Base-by-base conservation (phyloP, 1,140 invertebrate species). In the Drosophila sulfurigaster region DNA sequence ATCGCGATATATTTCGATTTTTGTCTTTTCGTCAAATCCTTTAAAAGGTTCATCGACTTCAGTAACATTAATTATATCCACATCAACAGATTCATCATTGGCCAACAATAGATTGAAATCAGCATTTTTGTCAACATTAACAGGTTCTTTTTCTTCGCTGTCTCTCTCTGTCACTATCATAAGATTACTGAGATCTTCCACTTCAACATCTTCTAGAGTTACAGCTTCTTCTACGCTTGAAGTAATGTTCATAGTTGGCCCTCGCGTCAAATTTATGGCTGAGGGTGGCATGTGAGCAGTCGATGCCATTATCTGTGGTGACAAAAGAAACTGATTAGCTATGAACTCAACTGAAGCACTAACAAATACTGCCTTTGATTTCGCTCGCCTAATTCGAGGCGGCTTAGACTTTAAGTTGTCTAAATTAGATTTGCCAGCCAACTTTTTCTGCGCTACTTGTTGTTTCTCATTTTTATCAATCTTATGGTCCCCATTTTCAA, bases 311-410 rank as follows among this genome's bases (percentile, higher is more conserved):
- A 78, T 82, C 82, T 85, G 82, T 63, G 70, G 52, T 54, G 79
- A 79, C 56, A 78, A 85, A 87, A 87, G 10, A 65, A 69, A 57
- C 11, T 75, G n/a, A 41, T 82, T 81, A 86, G 67, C 46, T 32
- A 62, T 41, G 13, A 69, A 66, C 25, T 63, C 63, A 43, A 85
- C 0, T 3, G 20, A 16, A 25, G 63, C 57, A 52, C 69, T 56
- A 59, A 81, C 51, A 13, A 46, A 70, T 60, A 71, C 62, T 15
- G 58, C 7, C 7, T 35, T 60, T 5, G 49, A 25, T 63, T 51
- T 52, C 15, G 13, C 41, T 38, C 56, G 15, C 6, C 16, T 7
- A n/a, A 57, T 60, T 1, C n/a, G n/a, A 13, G 11, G 10, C 25
- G 28, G 5, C 11, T 25, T 25, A 25, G 20, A 25, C 20, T 58